Evolutionary conservation across 2,888 invertebrate species (phyloP).

Genomic region (Scaptomyza cyrtandrae): DNA sequence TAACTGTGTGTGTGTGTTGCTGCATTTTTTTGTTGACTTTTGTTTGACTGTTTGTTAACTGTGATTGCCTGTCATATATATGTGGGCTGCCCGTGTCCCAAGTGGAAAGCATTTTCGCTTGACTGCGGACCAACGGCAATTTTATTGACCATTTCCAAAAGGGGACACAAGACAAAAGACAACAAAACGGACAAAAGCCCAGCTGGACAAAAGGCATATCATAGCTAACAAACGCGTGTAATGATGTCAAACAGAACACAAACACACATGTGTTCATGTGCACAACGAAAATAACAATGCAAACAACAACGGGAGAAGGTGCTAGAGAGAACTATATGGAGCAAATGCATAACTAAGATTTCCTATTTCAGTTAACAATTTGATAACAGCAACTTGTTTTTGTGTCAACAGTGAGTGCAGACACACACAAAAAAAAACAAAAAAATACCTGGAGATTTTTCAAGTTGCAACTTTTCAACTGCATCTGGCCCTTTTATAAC

Average conservation of each 20-base stretch:
- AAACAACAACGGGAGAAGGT: slow-evolving; percentile 17
- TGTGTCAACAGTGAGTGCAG: slow-evolving; percentile 61
- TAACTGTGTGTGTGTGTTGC: slow-evolving; percentile 22
- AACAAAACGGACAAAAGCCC: slow-evolving; percentile 14
- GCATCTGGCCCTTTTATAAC: slow-evolving; percentile 3
- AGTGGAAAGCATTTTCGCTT: slow-evolving; percentile 60
- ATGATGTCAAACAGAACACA: slow-evolving; percentile 53
- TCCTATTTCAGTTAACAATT: slow-evolving; percentile 79
- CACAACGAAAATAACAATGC: slow-evolving; percentile 28
- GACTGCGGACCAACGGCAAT: slow-evolving; percentile 57
- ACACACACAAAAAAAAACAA: slow-evolving; percentile 2
- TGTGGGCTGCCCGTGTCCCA: slow-evolving; percentile 25
- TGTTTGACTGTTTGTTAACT: slow-evolving; percentile 59
- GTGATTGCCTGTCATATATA: slow-evolving; percentile 64
- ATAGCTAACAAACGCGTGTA: slow-evolving; percentile 61
- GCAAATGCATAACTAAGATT: slow-evolving; percentile 76
- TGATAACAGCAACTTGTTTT: slow-evolving; percentile 67
- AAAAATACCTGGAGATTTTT: slow-evolving; percentile 47
- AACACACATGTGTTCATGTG: slow-evolving; percentile 6
- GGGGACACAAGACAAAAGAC: slow-evolving; percentile 46
- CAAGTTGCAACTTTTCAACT: slow-evolving; percentile 14
- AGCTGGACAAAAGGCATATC: slow-evolving; percentile 57
- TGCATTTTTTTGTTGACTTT: slow-evolving; percentile 43
- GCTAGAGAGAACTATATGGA: slow-evolving; percentile 46
- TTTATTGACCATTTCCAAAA: slow-evolving; percentile 65